Evolutionary conservation across 2,888 invertebrate genomes (phyloP).

Genomic region (Pollenia amentaria): DNA sequence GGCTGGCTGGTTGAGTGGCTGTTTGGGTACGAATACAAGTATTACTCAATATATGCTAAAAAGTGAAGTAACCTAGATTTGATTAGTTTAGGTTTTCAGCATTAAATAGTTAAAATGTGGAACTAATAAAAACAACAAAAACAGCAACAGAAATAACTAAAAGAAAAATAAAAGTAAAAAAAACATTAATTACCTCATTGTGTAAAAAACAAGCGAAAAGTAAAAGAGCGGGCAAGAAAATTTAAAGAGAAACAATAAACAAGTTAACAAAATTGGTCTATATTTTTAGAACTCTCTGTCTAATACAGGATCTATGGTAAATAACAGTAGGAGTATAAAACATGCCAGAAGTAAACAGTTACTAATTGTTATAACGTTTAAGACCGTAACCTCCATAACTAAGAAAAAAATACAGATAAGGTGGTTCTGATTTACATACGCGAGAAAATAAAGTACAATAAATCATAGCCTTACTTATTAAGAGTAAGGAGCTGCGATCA

Average conservation of each 20-base stretch:
- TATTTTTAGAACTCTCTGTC: background rate
- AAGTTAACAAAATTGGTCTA: background rate
- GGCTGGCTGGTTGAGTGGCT: constrained; percentile 27
- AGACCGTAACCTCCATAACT: too few relatives aligned
- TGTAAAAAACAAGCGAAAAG: constrained; percentile 32
- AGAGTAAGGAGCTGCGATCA: too few relatives aligned
- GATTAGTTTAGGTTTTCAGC: constrained; percentile 70
- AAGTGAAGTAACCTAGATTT: constrained; percentile 71
- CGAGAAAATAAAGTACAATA: too few relatives aligned
- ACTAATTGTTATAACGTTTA: too few relatives aligned
- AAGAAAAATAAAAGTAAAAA: constrained; percentile 43
- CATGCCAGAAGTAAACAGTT: too few relatives aligned
- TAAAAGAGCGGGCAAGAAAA: constrained; percentile 27
- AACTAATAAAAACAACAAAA: constrained; percentile 55
- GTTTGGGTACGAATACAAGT: constrained; percentile 35
- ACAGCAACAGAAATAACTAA: constrained; percentile 16
- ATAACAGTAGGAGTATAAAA: too few relatives aligned
- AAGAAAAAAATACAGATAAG: too few relatives aligned
- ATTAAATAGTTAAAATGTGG: constrained; percentile 57
- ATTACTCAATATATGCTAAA: constrained; percentile 73
- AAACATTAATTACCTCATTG: constrained; percentile 49
- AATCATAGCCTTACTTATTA: too few relatives aligned
- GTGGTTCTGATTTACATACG: too few relatives aligned
- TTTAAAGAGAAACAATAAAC: background rate
- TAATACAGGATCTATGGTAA: background rate